Base-by-base conservation (phyloP, 2,113 vertebrate species). In the Lepus europaeus region DNA sequence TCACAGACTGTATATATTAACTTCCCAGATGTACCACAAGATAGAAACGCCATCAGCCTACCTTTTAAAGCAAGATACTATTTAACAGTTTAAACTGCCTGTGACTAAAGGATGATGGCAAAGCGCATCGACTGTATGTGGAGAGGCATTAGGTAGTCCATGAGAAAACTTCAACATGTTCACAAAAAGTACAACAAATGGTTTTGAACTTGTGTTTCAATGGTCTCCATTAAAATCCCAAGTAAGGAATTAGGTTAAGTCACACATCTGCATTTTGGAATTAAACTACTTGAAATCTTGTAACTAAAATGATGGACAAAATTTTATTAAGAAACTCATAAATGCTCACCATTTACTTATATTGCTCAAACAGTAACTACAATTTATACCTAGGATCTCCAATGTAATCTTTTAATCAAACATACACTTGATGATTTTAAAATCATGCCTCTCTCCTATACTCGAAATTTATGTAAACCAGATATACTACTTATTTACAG, bases 1-100 rank as follows among this genome's bases (percentile, higher is more conserved):
- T 97, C 95, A 79, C 86, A 95, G 97, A 93, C 94, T 96, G 95
- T 98, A 95, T 97, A 97, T 86, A 98, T 95, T 97, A 97, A 97
- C 88, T 95, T n/a, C 97, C 96, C 95, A 98, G 96, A 97, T 96
- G 95, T 89, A 98, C 90, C 91, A 95, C 64, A 90, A 96, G 97
- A 97, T 31, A 97, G 94, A 87, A 97, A 97, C 9, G 27, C 95
- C 89, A 98, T 95, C 96, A 92, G 91, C 95, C 96, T 97, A 95
- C 97, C 97, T 97, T 96, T 97, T 96, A 96, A 87, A 95, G 89
- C 92, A 56, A 87, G 96, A 96, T 96, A 93, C 94, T 89, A 49
- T 97, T 97, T 83, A 97, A 89, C 81, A 93, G 77, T 72, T 94
- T 91, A 94, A 97, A 97, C 96, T 92, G 95, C 91, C 97, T 97